Evolutionary conservation across 2,113 vertebrate species (phyloP).

Genomic region (Cryptotis parvus): DNA sequence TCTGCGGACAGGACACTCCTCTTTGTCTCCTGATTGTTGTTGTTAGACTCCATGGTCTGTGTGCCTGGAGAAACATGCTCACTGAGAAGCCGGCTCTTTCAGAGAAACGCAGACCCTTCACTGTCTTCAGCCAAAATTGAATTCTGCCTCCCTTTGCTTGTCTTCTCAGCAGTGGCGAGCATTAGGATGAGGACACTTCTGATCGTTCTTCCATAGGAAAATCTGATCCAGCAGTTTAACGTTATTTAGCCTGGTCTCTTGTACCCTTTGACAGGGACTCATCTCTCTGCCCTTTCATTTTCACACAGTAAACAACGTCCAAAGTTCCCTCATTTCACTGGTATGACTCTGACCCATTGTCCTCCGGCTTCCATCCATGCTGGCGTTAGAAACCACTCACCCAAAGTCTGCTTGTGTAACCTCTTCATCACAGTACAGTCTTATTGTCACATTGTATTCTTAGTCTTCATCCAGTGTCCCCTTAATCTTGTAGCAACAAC

Average conservation of each 20-base stretch:
- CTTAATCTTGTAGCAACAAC: not conserved
- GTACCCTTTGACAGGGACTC: not conserved
- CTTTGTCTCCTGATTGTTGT: too few relatives aligned
- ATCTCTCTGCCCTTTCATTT: not conserved
- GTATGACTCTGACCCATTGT: not conserved
- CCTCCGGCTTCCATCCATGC: not conserved
- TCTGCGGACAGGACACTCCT: not conserved
- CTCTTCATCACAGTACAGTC: not conserved
- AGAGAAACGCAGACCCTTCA: not conserved
- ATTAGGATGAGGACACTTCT: not conserved
- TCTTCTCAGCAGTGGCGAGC: not conserved
- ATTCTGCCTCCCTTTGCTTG: not conserved
- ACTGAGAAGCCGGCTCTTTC: not conserved
- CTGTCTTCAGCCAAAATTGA: not conserved
- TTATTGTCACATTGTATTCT: too few relatives aligned
- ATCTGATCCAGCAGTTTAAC: not conserved
- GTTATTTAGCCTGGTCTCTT: not conserved
- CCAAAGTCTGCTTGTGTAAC: not conserved
- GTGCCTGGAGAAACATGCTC: not conserved
- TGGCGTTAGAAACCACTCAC: not conserved
- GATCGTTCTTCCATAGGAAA: constrained; percentile 37
- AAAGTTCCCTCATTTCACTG: rapidly evolving
- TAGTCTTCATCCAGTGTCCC: not conserved
- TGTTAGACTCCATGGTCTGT: not conserved
- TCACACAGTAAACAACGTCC: not conserved